Conservation (phyloP, 2,797 vertebrate genomes). For the Anguilla anguilla region DNA sequence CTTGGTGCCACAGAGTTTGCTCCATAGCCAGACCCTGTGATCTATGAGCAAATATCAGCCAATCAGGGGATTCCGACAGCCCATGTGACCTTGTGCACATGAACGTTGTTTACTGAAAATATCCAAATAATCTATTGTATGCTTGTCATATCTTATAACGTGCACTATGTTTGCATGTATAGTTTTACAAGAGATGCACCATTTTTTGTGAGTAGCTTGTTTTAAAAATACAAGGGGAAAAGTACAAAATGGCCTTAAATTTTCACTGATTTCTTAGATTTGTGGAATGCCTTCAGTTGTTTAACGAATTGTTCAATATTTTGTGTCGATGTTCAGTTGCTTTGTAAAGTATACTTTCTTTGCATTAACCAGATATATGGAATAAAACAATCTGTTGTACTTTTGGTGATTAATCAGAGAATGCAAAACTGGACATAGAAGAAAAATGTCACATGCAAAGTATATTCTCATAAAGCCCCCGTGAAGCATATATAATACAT, state of each 20-base stretch:
- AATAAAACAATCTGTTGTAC: slow-evolving; percentile 66
- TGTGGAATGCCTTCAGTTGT: slow-evolving; percentile 91
- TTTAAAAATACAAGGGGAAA: slow-evolving; percentile 68
- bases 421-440: slow-evolving; percentile 73
- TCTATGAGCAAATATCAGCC: slow-evolving; percentile 26
- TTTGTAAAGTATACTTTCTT: slow-evolving; percentile 81
- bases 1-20: slow-evolving; percentile 36
- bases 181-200: slow-evolving; percentile 49
- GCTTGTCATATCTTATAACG: slow-evolving; percentile 84
- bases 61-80: slow-evolving; percentile 64
- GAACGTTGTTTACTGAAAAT: slow-evolving; percentile 84
- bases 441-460: slow-evolving; percentile 10
- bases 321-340: slow-evolving; percentile 83
- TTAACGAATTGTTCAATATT: slow-evolving; percentile 75
- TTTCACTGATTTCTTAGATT: slow-evolving; percentile 88
- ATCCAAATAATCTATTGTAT: slow-evolving; percentile 82
- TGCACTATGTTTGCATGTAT: slow-evolving; percentile 65
- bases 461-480: neutral
- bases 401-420: slow-evolving; percentile 76
- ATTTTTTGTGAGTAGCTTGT: slow-evolving; percentile 72
- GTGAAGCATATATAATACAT: slow-evolving; percentile 1
- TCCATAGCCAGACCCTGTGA: slow-evolving; percentile 38
- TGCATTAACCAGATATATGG: slow-evolving; percentile 69
- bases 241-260: slow-evolving; percentile 99
- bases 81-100: slow-evolving; percentile 77